Evolutionary conservation across 2,888 invertebrate species (phyloP), one percentile per base, ranked within the genome.

Genomic region (Aethes cnicana): DNA sequence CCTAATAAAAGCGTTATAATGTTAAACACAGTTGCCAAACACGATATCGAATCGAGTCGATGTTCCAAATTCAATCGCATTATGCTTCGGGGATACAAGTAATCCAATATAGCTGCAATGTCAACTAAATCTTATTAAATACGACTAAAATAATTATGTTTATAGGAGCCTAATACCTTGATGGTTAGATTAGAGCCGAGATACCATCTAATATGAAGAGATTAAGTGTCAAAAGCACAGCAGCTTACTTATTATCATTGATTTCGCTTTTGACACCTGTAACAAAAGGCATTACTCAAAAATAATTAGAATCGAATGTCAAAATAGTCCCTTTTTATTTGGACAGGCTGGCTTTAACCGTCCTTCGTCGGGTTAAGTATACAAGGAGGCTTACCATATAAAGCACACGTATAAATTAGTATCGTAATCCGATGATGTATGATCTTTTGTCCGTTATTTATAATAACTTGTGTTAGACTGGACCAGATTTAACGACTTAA

Each of bases 291-390:
- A 77, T 84, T 75, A 84, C 73, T 72, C 76, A 76, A 73, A 78
- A 82, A 84, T 85, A 86, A 87, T 87, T 84, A 81, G 80, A 74
- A 77, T 77, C 73, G 65, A 65, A 75, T 84, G 87, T 88, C 88
- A 87, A 84, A 88, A 87, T 82, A 87, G 75, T 70, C 72, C 70
- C 67, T 72, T 69, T 72, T 69, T 73, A 69, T n/a, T n/a, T n/a
- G n/a, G n/a, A n/a, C n/a, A 67, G 61, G 69, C 57, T 64, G 63
- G 68, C 68, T 68, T 67, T 72, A 71, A 71, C 72, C 69, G 72
- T 73, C 71, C 69, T 71, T 71, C 70, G 66, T 63, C 62, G 67
- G 76, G 74, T 77, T 83, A 83, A 84, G 81, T 76, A 81, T 69
- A 77, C 79, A 78, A 80, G 77, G 71, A 69, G 68, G 69, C 69